Base-by-base conservation (phyloP, 2,888 invertebrate species). In the Cephus sareptanus region DNA sequence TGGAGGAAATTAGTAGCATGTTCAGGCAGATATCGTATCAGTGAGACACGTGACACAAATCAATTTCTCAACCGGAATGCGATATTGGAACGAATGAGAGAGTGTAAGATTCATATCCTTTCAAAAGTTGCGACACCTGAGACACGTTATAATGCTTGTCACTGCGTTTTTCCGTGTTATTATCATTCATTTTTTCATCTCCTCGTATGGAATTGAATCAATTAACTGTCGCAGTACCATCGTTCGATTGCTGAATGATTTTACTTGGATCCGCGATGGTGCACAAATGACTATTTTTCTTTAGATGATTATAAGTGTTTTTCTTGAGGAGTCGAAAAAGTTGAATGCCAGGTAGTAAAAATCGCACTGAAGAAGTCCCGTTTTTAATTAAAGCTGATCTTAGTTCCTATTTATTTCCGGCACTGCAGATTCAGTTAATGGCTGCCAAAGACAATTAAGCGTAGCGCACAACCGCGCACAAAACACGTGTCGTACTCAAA, bases 1-100 rank as follows among this genome's bases (percentile, higher is more conserved):
- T 96, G 75, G 97, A 97, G 89, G 97, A 97, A 90, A 97, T 97
- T 75, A 95, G 96, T 0, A 95, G 96, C 33, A 94, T 96, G 94
- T 97, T 96, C 91, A 93, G 96, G 84, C 96, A 96, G 85, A 93
- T 93, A 86, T 94, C 94, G 37, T 94, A 94, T 92, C 94, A 92
- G 92, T 92, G 87, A 94, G 86, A 73, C 69, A 74, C 23, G n/a
- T 35, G 33, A 68, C 9, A 6, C 15, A 31, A 74, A 75, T 76
- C 71, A 34, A 4, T 71, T 71, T 71, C 33, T 71, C 31, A 71
- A 11, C 71, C 33, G 71, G 71, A 71, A 71, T 34, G n/a, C 35
- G 15, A 34, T 23, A 30, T 74, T 35, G 74, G 74, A 35, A 35
- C 35, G 12, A 34, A 71, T 71, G 71, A 30, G 31, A 12, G 71